Evolutionary conservation across 2,113 vertebrate genomes (phyloP).

Genomic region (Tretioscincus oriximinensis): DNA sequence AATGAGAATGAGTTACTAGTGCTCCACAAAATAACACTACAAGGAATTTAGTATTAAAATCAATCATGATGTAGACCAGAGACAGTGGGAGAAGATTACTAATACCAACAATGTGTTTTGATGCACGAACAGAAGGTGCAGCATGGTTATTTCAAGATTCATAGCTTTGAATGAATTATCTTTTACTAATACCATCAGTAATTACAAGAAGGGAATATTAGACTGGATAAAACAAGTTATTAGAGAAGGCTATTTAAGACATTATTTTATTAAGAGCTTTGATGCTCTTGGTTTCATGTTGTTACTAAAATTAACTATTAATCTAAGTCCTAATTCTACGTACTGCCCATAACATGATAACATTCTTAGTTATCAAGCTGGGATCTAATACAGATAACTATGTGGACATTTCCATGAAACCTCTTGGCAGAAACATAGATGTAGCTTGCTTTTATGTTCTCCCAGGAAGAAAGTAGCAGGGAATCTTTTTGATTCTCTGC

Average conservation of each 20-base stretch:
- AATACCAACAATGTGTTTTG: not conserved
- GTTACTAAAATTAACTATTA: not conserved
- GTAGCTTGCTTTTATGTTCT: no score
- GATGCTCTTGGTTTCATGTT: not conserved
- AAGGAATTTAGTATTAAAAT: not conserved
- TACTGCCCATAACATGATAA: no score
- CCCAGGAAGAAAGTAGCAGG: no score
- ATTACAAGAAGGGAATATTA: slow-evolving; percentile 12
- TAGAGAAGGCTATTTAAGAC: not conserved
- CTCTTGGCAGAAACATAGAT: no score
- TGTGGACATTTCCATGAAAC: no score
- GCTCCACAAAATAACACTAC: not conserved
- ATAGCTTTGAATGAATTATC: not conserved
- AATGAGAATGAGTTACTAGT: not conserved
- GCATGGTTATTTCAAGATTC: not conserved
- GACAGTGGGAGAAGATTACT: not conserved
- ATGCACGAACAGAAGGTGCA: not conserved
- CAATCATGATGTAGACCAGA: not conserved
- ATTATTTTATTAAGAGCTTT: not conserved
- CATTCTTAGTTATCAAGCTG: no score
- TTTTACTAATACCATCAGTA: not conserved
- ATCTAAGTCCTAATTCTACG: no score
- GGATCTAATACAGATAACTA: no score
- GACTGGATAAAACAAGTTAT: not conserved
- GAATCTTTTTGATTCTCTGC: no score